A percentile compares a stretch with the other conserved stretches of the same genome.
These are phyloP conservation scores for Gonatopus flavifemur DNA, from an alignment of 1,140 invertebrate genomes.

Conservation along the genomic window DNA sequence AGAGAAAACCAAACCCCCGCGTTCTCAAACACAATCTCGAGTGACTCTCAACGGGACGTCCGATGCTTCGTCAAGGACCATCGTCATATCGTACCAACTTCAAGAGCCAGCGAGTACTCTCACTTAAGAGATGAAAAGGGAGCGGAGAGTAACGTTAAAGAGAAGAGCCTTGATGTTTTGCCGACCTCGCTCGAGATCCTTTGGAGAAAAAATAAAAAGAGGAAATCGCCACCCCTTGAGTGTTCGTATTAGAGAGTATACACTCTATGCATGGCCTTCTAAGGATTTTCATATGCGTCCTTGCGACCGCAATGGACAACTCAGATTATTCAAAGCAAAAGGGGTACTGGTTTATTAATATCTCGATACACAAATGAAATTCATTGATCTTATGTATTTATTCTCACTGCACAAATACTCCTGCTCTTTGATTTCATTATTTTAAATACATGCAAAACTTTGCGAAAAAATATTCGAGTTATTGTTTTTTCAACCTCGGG, in stretches of 20 bases:
- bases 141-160: constrained; percentile 4
- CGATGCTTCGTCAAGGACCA: constrained; percentile 37
- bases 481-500: too few species aligned
- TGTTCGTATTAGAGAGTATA: constrained; percentile 21
- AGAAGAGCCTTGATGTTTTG: constrained; percentile 44
- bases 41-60: constrained; percentile 47
- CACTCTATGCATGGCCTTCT: constrained; percentile 26
- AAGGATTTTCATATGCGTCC: constrained; percentile 28
- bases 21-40: constrained; percentile 41
- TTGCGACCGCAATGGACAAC: neutral
- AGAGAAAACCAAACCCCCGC: constrained; percentile 40
- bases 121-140: constrained; percentile 4
- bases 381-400: too few species aligned
- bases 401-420: too few species aligned
- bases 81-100: constrained; percentile 43
- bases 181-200: constrained; percentile 31
- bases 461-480: too few species aligned
- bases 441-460: too few species aligned
- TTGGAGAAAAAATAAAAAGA: constrained; percentile 20
- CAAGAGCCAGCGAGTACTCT: constrained; percentile 31
- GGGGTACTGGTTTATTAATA: too few species aligned
- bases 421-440: too few species aligned
- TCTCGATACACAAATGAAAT: too few species aligned
- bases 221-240: constrained; percentile 24
- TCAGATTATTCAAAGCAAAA: too few species aligned